Evolutionary conservation across 2,888 invertebrate genomes (phyloP), one percentile per base, ranked within the genome.

Genomic region (Nyleta sp.): DNA sequence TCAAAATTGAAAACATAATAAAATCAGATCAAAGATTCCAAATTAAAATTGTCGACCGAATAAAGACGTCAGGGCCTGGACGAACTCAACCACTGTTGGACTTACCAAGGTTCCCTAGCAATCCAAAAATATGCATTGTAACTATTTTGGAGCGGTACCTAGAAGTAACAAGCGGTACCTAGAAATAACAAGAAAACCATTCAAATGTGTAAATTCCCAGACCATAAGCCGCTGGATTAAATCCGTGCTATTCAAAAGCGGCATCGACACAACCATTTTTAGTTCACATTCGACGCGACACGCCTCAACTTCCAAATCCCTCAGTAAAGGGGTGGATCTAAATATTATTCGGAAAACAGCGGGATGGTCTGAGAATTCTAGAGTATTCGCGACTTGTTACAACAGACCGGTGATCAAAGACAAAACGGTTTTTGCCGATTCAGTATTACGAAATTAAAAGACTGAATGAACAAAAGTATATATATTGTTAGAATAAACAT

Each of bases 21-120:
- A 22, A 7, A 24, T 28, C 44, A 13, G 17, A 24, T 7, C 31
- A n/a, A n/a, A 46, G 65, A 11, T 2, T 81, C 1, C 50, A 67
- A 46, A 72, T 81, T 8, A 73, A 55, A 59, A 77, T 81, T 8
- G 6, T 59, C 10, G 80, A 80, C 20, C 5, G 15, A 7, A 78
- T 82, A 10, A 80, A 82, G 48, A 82, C 80, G 1, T 80, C 79
- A 7, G 60, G 68, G 1, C 72, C 71, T 5, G 72, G 64, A 11
- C 48, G 44, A 20, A 22, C 5, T 11, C 59, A 74, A 20, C 73
- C 74, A 0, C 0, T 75, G 11, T 35, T 79, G 1, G 7, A 40
- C 11, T 15, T 77, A 48, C 75, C 77, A 22, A 42, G 13, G 17
- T 42, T 57, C 24, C 10, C 40, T 1, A n/a, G 17, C 0, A 55